Evolutionary conservation across 1,140 invertebrate species (phyloP), one percentile per base, ranked within the genome.

Genomic region (Aphelinus certus): DNA sequence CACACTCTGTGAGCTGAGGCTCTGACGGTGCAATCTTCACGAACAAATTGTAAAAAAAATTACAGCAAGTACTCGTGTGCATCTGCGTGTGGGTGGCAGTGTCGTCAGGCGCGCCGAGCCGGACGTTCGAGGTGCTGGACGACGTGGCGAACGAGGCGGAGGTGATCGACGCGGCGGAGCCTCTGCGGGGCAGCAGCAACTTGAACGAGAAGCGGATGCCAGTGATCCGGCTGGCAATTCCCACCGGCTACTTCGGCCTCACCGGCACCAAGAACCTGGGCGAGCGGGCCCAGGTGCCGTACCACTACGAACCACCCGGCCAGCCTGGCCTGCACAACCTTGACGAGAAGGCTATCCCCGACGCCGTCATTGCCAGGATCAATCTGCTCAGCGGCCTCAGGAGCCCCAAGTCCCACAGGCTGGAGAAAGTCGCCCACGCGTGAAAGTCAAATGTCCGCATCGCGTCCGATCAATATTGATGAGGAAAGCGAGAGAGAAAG

Each of bases 191-290:
- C 55, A 77, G 70, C 9, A 77, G 76, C 2, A 86, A 86, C 71
- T 71, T 85, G 2, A 46, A 80, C 1, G 84, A 85, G 67, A 86
- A 86, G 66, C 77, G 76, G 0, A 67, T 85, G 7, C 84, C 84
- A 3, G 49, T 84, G 9, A 79, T 79, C 9, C 78, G 80, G 2
- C 67, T 86, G 26, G 71, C 67, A 43, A 73, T 64, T 57, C 78
- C 67, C 6, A 42, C 57, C 42, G 67, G 70, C 46, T 77, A 79
- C 57, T 64, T 78, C 10, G 71, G 77, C n/a, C 71, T 78, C n/a
- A 73, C 77, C 49, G 80, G 79, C 0, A 67, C 65, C 2, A 72
- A 76, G 53, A 84, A 86, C 76, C 63, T 81, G 5, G 73, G 67
- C 3, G 83, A 85, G 65, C 83, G 72, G 48, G 42, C 66, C 7